Evolutionary conservation across 2,888 invertebrate genomes (phyloP).

Genomic region (Nemotelus pantherinus): DNA sequence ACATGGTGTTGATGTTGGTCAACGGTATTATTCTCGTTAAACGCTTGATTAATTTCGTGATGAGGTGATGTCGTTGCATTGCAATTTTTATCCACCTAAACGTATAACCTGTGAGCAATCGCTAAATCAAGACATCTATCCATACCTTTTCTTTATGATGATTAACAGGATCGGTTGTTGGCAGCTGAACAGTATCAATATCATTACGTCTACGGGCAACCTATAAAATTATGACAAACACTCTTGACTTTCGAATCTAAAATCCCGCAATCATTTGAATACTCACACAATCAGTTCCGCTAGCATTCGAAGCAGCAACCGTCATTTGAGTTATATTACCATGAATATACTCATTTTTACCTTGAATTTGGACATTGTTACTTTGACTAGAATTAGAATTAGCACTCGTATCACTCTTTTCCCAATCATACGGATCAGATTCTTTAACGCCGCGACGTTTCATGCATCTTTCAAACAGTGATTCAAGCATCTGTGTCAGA

Average conservation of each 20-base stretch:
- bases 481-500: constrained; percentile 75
- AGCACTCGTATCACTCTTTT: constrained; percentile 69
- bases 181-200: constrained; percentile 71
- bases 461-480: constrained; percentile 91
- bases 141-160: constrained; percentile 63
- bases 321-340: constrained; percentile 66
- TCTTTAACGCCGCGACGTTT: constrained; percentile 90
- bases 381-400: constrained; percentile 60
- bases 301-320: constrained; percentile 63
- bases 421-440: constrained; percentile 95
- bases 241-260: not conserved
- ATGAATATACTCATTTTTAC: constrained; percentile 61
- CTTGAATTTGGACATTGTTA: constrained; percentile 57
- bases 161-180: constrained; percentile 71
- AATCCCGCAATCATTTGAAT: not conserved
- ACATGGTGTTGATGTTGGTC: constrained; percentile 58
- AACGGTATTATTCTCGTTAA: constrained; percentile 57
- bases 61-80: constrained; percentile 70
- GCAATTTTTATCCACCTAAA: constrained; percentile 72
- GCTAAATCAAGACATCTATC: not conserved
- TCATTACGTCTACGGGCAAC: constrained; percentile 74
- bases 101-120: not conserved
- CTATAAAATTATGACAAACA: constrained; percentile 45
- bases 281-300: constrained; percentile 64
- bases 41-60: constrained; percentile 57